Percentiles rank a stretch among this genome's conserved stretches.
Conservation (phyloP, 2,888 invertebrate genomes). For the Bimastos eiseni region DNA sequence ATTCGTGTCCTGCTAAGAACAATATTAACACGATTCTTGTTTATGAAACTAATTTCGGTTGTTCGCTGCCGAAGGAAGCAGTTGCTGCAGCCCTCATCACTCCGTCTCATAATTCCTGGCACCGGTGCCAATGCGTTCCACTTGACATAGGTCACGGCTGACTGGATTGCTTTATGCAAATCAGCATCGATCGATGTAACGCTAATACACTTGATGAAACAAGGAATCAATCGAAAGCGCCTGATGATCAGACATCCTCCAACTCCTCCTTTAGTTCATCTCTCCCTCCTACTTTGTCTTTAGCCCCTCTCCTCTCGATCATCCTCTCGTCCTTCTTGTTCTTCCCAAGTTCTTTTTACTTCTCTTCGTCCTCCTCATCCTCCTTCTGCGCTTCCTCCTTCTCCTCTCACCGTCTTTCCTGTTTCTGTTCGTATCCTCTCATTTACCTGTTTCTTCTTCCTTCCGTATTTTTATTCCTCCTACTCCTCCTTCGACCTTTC, state of each 20-base stretch:
- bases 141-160: constrained; percentile 36
- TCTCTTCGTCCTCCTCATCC: not conserved
- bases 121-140: constrained; percentile 31
- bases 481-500: not conserved
- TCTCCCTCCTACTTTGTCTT: too few relatives aligned
- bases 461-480: not conserved
- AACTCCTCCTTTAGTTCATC: not conserved
- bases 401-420: not conserved
- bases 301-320: not conserved
- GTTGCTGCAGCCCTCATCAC: not conserved
- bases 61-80: not conserved
- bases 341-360: too few relatives aligned
- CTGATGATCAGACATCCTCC: constrained; percentile 13
- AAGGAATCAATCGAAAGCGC: constrained; percentile 5
- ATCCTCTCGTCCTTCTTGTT: not conserved
- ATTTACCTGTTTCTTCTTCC: not conserved
- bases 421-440: not conserved
- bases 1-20: not conserved
- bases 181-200: constrained; percentile 28
- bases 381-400: not conserved
- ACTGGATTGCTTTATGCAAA: constrained; percentile 38
- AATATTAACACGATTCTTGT: constrained; percentile 2
- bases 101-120: constrained; percentile 18
- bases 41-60: constrained; percentile 13
- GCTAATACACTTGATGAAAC: constrained; percentile 23